These are phyloP conservation scores for Mus spretus DNA, from an alignment of 2,797 vertebrate genomes.

Conservation along the genomic window DNA sequence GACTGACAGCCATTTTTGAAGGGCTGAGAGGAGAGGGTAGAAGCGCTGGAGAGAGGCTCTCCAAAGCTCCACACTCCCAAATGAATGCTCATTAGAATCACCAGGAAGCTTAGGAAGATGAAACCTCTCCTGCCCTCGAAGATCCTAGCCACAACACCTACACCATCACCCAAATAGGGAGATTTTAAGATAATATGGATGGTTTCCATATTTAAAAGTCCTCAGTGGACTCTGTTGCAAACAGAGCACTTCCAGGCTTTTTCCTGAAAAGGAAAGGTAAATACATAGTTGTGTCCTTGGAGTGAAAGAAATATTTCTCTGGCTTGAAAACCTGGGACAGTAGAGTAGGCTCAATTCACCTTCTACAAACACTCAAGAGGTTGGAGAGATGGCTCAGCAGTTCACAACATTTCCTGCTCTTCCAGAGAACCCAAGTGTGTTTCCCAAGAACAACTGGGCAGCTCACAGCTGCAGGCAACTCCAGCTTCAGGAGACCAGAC, in stretches of 20 bases:
- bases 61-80: neutral
- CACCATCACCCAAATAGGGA: neutral
- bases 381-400: neutral
- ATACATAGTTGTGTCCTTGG: neutral
- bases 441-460: neutral
- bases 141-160: neutral
- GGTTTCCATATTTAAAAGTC: neutral
- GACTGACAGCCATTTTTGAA: neutral
- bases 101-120: neutral
- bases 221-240: neutral
- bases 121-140: neutral
- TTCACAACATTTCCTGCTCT: neutral
- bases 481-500: neutral
- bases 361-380: neutral
- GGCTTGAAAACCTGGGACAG: neutral
- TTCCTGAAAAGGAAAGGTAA: neutral
- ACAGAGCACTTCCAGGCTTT: neutral
- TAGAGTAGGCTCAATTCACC: neutral
- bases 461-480: neutral
- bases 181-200: neutral
- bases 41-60: neutral
- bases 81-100: neutral
- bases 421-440: neutral
- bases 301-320: neutral
- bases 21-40: neutral